Base-by-base conservation (phyloP, 2,888 invertebrate species). In the Eupithecia vulgata region DNA sequence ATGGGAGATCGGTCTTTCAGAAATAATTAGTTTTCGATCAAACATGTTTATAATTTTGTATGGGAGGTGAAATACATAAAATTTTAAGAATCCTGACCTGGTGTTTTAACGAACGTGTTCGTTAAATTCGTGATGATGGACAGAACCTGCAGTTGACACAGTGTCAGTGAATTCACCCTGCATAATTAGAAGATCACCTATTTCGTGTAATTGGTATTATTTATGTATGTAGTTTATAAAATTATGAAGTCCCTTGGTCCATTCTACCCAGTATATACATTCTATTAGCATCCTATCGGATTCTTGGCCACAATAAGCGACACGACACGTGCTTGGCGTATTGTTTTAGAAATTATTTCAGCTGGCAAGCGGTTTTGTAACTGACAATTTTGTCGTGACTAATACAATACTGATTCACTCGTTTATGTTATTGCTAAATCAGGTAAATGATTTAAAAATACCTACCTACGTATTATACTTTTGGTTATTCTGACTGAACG, bases 231-330 rank as follows among this genome's bases (percentile, higher is more conserved):
- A 1, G 30, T 30, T 30, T 6, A 45, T 45, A 45, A 45, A 45
- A n/a, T 52, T 10, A 52, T 52, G 12, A 57, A 57, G 21, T 57
- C 25, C 37, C 35, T 64, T 64, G 62, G 62, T 37, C 15, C 12
- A 64, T 37, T 21, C 62, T 64, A 61, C 21, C 13, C 12, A 64
- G 62, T 37, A 37, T 15, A n/a, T n/a, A 35, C n/a, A 64, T 61
- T 68, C 75, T 76, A 70, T 75, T 75, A 74, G 59, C 67, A 73
- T 77, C 73, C 72, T 73, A 61, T 78, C 70, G 61, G 74, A 79
- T 78, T 79, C 78, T 80, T 80, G 80, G 80, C 80, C 71, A 73
- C 68, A 74, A 76, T 66, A 71, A 67, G 48, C 62, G 73, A 52
- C 48, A 35, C 40, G 68, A 78, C 78, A 80, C 77, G 80, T 80